Evolutionary conservation across 2,797 vertebrate species (phyloP).

Genomic region (Amazona finschi): DNA sequence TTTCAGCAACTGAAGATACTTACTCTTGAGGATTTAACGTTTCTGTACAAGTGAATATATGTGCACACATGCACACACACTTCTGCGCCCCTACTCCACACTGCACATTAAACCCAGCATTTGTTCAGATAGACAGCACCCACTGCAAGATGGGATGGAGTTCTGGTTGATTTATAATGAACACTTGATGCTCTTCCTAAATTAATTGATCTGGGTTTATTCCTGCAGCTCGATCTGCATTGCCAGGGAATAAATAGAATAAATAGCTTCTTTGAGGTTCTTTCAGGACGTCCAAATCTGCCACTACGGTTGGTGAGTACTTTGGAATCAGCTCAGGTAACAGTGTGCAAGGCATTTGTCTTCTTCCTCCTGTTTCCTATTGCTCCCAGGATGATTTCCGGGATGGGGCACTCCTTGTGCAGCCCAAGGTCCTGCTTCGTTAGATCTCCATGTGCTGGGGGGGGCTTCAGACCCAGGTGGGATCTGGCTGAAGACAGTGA

Average conservation of each 20-base stretch:
- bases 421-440: accelerated
- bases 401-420: neutral
- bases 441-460: neutral
- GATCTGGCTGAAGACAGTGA: accelerated
- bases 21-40: conserved; percentile 73
- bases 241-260: conserved; percentile 15
- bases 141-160: neutral
- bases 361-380: accelerated
- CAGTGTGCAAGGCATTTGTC: accelerated
- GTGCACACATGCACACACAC: neutral
- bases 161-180: neutral
- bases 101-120: neutral
- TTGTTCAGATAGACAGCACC: neutral
- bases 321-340: neutral
- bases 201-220: conserved; percentile 53
- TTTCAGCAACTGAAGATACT: conserved; percentile 69
- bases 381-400: accelerated
- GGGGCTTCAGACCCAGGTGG: neutral
- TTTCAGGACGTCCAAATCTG: neutral
- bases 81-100: neutral
- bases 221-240: neutral
- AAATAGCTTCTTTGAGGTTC: conserved; percentile 31
- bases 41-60: conserved; percentile 59
- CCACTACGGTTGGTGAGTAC: accelerated
- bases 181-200: neutral